Percentiles rank a stretch among this genome's conserved stretches.
Evolutionary conservation across 2,888 invertebrate species (phyloP).

Genomic region (Leucophora obtusa): DNA sequence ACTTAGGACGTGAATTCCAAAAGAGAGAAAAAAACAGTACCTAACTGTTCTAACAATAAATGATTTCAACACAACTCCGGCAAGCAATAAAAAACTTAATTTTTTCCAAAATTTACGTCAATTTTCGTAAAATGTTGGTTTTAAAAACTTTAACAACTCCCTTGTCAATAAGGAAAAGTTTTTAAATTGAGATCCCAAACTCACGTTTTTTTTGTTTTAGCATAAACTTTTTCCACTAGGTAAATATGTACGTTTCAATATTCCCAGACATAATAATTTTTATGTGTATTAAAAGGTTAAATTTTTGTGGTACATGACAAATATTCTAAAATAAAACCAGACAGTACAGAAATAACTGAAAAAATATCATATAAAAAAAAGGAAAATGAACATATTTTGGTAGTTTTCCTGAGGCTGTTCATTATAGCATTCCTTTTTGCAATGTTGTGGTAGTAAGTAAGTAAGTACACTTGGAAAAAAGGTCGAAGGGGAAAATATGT

Average conservation of each 20-base stretch:
- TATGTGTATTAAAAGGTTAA: slow-evolving; percentile 18
- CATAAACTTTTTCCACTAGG: not conserved
- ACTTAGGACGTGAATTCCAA: not conserved
- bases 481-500: no score
- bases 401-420: slow-evolving; percentile 2
- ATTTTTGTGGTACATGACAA: slow-evolving; percentile 18
- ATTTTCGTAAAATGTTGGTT: not conserved
- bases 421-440: not conserved
- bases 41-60: slow-evolving; percentile 14
- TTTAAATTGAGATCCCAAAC: slow-evolving; percentile 22
- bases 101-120: slow-evolving; percentile 12
- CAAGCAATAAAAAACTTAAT: not conserved
- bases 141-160: slow-evolving; percentile 41
- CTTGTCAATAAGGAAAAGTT: slow-evolving; percentile 31
- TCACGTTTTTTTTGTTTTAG: not conserved
- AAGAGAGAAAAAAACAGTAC: not conserved
- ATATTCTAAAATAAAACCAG: not conserved
- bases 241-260: not conserved
- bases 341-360: not conserved
- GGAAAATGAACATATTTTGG: not conserved
- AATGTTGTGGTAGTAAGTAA: not conserved
- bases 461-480: not conserved
- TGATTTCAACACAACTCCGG: not conserved
- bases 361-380: no score
- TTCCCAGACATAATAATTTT: slow-evolving; percentile 32